Conservation (phyloP, 1,140 invertebrate genomes). For the Probaryconus sp. region DNA sequence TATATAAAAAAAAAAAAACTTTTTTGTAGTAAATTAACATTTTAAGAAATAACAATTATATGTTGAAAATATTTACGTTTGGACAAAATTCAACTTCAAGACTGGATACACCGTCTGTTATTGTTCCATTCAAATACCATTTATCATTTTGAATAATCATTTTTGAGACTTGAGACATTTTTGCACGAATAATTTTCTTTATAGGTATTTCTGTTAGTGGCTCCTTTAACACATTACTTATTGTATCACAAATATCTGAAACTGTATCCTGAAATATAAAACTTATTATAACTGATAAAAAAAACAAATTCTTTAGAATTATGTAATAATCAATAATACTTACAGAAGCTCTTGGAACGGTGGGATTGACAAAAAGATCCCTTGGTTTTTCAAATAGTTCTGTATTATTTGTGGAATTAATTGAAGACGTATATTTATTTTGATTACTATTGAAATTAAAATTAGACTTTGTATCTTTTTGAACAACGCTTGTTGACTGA, state of each 20-base stretch:
- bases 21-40: constrained; percentile 2
- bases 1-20: constrained; percentile 8
- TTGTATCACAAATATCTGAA: constrained; percentile 60
- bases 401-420: too few relatives aligned
- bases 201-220: constrained; percentile 18
- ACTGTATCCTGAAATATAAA: constrained; percentile 11
- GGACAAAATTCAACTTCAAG: constrained; percentile 69
- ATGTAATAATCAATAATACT: too few relatives aligned
- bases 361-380: too few relatives aligned
- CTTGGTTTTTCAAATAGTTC: too few relatives aligned
- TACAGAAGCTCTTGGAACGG: too few relatives aligned
- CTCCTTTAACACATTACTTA: constrained; percentile 57
- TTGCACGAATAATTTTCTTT: constrained; percentile 60
- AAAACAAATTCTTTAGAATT: too few relatives aligned
- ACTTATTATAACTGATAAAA: too few relatives aligned
- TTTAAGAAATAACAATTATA: not conserved
- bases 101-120: constrained; percentile 65
- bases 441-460: too few relatives aligned
- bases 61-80: constrained; percentile 58
- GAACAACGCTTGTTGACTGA: too few relatives aligned
- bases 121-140: constrained; percentile 66
- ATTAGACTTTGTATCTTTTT: too few relatives aligned
- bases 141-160: constrained; percentile 55
- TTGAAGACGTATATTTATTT: too few relatives aligned
- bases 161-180: constrained; percentile 56